Evolutionary conservation across 1,140 invertebrate species (phyloP).

Genomic region (Eurosta solidaginis): DNA sequence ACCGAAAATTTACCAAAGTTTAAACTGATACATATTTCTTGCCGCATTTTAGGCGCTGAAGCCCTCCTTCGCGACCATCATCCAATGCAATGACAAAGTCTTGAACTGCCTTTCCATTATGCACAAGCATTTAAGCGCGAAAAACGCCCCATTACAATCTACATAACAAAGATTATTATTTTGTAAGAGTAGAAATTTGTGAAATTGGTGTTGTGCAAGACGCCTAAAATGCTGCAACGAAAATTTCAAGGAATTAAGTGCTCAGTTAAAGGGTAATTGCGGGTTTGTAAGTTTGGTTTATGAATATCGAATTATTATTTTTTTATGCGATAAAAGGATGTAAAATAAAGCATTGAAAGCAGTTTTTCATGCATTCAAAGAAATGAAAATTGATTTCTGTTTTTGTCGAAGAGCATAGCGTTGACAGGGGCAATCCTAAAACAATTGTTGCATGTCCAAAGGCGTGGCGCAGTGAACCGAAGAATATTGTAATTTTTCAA

Average conservation of each 20-base stretch:
- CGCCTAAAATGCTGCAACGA: background rate
- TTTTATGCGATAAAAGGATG: background rate
- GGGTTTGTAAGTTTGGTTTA: background rate
- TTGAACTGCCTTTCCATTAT: background rate
- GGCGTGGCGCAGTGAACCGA: too few species aligned
- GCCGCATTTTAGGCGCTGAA: background rate
- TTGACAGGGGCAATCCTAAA: too few species aligned
- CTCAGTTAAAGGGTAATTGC: background rate
- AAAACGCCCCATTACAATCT: constrained; percentile 28
- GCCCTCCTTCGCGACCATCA: background rate
- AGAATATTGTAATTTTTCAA: too few species aligned
- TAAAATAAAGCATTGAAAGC: background rate
- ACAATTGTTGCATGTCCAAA: too few species aligned
- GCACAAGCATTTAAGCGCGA: background rate
- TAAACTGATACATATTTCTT: too few species aligned
- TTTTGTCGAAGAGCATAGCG: too few species aligned
- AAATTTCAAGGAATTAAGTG: background rate
- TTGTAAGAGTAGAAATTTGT: constrained; percentile 13
- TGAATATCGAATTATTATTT: background rate
- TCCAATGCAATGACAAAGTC: background rate
- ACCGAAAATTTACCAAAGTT: too few species aligned
- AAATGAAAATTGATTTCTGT: too few species aligned
- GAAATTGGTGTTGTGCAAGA: background rate
- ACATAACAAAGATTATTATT: constrained; percentile 30
- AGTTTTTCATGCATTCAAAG: background rate